Evolutionary conservation across 1,140 invertebrate genomes (phyloP), one percentile per base, ranked within the genome.

Genomic region (Drosophila sp.): DNA sequence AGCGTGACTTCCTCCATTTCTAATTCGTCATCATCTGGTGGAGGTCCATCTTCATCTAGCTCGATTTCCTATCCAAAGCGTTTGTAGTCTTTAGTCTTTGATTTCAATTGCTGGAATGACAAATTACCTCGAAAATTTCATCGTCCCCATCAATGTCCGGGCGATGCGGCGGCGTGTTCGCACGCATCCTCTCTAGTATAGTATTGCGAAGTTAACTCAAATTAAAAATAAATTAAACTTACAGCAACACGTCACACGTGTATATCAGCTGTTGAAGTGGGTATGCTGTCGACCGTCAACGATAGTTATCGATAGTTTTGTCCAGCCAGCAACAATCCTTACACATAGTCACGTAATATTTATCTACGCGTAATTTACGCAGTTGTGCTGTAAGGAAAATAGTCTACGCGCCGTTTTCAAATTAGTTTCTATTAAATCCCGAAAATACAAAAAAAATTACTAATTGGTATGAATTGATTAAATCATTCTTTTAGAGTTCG

Each of bases 1-100:
- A 91, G 40, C 5, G 82, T 85, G 2, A 91, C 62, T 35, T 91
- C 90, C 23, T 91, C 90, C 72, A 91, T 75, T 69, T 91, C 90
- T 3, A 79, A 35, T 1, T 90, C 91, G n/a, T 82, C 76, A 27
- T 90, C 84, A 17, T 79, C 79, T 4, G 75, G 54, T 5, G 74
- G 63, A 4, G 76, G 73, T 8, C 60, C 56, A 6, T 72, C 66
- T 1, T 71, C 73, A 17, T 80, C 79, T 2, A 91, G 33, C 1
- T 79, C 76, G 5, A 91, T 80, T 62, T 80, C 83, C 54, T 50
- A 3, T 10, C 8, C 3, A 27, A 27, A 27, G 1, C 23, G 27
- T 7, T 1, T 27, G 25, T 7, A 50, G 2, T 2, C 1, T 7
- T 50, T 50, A 4, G 17, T 23, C 7, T 10, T 27, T 8, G 23